Base-by-base conservation (phyloP, 2,888 invertebrate genomes). In the Polymixis lichenea region DNA sequence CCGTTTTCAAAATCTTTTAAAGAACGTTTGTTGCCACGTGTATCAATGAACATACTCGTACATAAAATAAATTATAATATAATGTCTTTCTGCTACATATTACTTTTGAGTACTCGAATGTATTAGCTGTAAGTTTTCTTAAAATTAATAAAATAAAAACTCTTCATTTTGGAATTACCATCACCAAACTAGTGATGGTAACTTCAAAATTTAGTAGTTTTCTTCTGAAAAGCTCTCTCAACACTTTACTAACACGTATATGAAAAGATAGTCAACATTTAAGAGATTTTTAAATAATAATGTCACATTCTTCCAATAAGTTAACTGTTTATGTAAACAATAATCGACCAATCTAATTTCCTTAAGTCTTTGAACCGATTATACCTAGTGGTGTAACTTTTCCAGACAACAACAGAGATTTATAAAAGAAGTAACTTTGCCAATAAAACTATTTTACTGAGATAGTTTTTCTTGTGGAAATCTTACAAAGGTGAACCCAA, bases 401-500 rank as follows among this genome's bases (percentile, higher is more conserved):
- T 78, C 0, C 32, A n/a, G 0, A 49, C 15, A 17, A 38, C 60
- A 61, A 75, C 69, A 80, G 66, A 69, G 22, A 53, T n/a, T n/a
- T 28, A n/a, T 32, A 38, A 22, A 32, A 15, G 8, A 11, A 28
- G 8, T n/a, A 75, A 28, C 49, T 68, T 62, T 15, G 4, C 32
- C 17, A 77, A 53, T 53, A 60, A 66, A 76, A 66, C n/a, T 17
- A n/a, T 17, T 28, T 56, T 25, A n/a, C 2, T 9, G 13, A 13
- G 9, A 32, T 32, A 19, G 13, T 25, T 58, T 55, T 56, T 46
- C 43, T 32, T 56, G 56, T 9, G 15, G 15, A n/a, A 53, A 56
- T 58, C n/a, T 19, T 28, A 15, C 17, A 25, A 25, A 25, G n/a
- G n/a, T n/a, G n/a, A n/a, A n/a, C n/a, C n/a, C n/a, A n/a, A n/a